Percentiles rank a stretch among this genome's conserved stretches.
Conservation (phyloP, 2,888 invertebrate genomes). For the Teleiodes luculella region DNA sequence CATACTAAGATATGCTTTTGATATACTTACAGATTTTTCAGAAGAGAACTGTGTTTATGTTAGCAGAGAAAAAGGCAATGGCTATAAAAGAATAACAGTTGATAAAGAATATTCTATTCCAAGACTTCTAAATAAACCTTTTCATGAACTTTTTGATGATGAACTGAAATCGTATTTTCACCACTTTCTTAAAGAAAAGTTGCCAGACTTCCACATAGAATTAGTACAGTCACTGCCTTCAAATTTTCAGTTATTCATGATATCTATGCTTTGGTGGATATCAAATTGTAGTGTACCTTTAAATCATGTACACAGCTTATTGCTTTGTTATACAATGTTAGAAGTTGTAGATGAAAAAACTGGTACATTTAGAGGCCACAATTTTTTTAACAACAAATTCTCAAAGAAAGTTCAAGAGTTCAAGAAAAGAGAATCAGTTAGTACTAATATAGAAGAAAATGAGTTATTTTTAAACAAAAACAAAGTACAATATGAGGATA, state of each 20-base stretch:
- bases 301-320: conserved; percentile 76
- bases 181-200: conserved; percentile 63
- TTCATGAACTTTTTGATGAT: conserved; percentile 42
- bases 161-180: conserved; percentile 60
- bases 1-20: conserved; percentile 80
- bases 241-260: conserved; percentile 79
- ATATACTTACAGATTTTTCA: conserved; percentile 60
- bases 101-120: conserved; percentile 40
- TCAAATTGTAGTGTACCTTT: conserved; percentile 54
- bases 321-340: conserved; percentile 78
- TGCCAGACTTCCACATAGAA: conserved; percentile 51
- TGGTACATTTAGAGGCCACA: conserved; percentile 72
- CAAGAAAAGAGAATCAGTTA: conserved; percentile 30
- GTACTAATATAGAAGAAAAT: conserved; percentile 29
- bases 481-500: conserved; percentile 76
- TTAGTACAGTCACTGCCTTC: conserved; percentile 67
- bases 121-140: conserved; percentile 40
- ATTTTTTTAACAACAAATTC: conserved; percentile 68
- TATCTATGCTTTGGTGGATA: conserved; percentile 80
- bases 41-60: conserved; percentile 56
- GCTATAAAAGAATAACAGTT: conserved; percentile 49
- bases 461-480: conserved; percentile 64
- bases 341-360: conserved; percentile 78
- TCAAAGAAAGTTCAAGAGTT: conserved; percentile 53
- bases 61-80: conserved; percentile 50